Percentiles rank a stretch among this genome's conserved stretches.
These are phyloP conservation scores for Masnerella sp. DNA, from an alignment of 2,888 invertebrate species.

Conservation along the genomic window DNA sequence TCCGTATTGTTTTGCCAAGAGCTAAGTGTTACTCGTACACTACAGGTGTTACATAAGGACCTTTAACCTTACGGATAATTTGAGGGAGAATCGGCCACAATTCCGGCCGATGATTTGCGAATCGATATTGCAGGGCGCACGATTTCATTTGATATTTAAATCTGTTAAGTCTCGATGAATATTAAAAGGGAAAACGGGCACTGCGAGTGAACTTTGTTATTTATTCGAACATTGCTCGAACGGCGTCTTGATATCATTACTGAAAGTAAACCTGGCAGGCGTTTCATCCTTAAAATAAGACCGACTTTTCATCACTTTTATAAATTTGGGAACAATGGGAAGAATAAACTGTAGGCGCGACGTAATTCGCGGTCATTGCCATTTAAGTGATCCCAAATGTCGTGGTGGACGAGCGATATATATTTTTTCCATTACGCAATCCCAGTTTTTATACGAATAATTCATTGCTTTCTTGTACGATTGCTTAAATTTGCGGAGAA, in stretches of 20 bases:
- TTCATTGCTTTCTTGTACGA: not conserved
- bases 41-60: constrained; percentile 1
- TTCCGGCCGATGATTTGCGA: constrained; percentile 1
- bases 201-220: too few species aligned
- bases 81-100: not conserved
- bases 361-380: too few species aligned
- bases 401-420: not conserved
- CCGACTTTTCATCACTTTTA: constrained; percentile 12
- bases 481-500: not conserved
- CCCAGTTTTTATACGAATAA: constrained; percentile 16
- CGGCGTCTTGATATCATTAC: constrained; percentile 2
- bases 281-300: constrained; percentile 7
- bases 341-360: constrained; percentile 9
- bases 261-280: constrained; percentile 13
- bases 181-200: too few species aligned
- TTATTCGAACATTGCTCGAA: too few species aligned
- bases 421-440: not conserved
- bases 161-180: too few species aligned
- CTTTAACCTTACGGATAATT: constrained; percentile 8
- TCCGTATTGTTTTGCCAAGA: not conserved
- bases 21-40: constrained; percentile 1
- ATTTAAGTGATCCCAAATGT: too few species aligned
- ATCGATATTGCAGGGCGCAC: not conserved
- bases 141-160: not conserved
- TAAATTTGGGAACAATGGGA: constrained; percentile 7